Conservation (phyloP, 1,140 invertebrate genomes). For the Calephelis nemesis region DNA sequence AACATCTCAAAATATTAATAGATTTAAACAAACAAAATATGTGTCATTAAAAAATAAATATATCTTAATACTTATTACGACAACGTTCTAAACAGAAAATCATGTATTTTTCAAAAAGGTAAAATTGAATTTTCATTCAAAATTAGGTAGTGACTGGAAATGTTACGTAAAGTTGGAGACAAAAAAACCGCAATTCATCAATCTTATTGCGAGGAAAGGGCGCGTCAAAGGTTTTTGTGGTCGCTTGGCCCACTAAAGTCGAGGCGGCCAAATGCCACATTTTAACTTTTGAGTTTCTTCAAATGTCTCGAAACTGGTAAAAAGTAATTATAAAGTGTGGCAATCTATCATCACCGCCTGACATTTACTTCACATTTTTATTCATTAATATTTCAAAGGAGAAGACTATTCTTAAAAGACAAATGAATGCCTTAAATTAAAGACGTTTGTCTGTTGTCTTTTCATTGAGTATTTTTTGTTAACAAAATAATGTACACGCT, state of each 20-base stretch:
- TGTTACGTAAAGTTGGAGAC: conserved; percentile 20
- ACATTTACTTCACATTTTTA: conserved; percentile 13
- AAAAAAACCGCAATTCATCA: conserved; percentile 26
- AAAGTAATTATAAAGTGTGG: conserved; percentile 13
- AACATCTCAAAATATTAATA: too few species aligned
- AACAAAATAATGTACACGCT: too few species aligned
- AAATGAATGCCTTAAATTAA: too few species aligned
- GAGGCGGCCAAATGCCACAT: conserved; percentile 11
- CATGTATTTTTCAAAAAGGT: not conserved
- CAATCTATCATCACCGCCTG: conserved; percentile 8
- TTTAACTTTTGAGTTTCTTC: conserved; percentile 13
- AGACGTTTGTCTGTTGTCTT: too few species aligned
- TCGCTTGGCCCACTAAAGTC: conserved; percentile 3
- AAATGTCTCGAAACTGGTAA: conserved; percentile 12
- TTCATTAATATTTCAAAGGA: not conserved
- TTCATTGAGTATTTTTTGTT: too few species aligned
- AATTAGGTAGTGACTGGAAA: conserved; percentile 1
- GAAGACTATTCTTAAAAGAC: too few species aligned
- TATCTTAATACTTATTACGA: too few species aligned
- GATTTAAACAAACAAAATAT: too few species aligned
- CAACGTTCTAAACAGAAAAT: too few species aligned
- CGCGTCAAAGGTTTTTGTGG: conserved; percentile 26
- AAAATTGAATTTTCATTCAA: conserved; percentile 19
- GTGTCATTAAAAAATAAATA: too few species aligned
- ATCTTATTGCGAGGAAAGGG: conserved; percentile 24